phyloP scores from a whole-genome alignment of 2,113 vertebrate species.

The Anguilla rostrata region DNA sequence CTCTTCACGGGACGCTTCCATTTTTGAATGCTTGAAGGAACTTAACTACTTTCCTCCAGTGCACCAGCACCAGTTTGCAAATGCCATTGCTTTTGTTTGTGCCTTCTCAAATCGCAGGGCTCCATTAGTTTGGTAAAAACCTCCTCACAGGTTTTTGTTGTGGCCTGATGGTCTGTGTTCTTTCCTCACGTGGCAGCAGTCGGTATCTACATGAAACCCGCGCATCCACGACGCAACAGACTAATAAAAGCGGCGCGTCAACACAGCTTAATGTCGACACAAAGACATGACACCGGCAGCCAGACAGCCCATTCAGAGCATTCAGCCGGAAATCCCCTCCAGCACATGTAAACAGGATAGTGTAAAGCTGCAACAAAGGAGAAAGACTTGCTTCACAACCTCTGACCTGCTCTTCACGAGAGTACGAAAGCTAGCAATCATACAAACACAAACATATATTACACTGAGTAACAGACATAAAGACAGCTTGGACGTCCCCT shows the following conservation, averaged over 20 bases:
- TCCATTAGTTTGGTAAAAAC: neutral
- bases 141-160: neutral
- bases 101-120: neutral
- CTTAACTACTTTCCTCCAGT: neutral
- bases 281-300: neutral
- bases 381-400: neutral
- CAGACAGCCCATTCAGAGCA: neutral
- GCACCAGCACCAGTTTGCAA: no score
- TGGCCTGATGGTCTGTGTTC: neutral
- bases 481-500: no score
- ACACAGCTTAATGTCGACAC: neutral
- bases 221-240: neutral
- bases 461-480: no score
- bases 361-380: neutral
- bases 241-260: neutral
- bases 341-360: neutral
- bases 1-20: neutral
- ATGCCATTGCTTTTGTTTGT: neutral
- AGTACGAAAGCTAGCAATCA: neutral
- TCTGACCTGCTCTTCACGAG: neutral
- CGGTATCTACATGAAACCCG: neutral
- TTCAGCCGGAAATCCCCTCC: neutral
- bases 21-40: neutral
- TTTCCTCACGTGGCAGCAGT: neutral
- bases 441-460: no score